Evolutionary conservation across 2,797 vertebrate species (phyloP).

Genomic region (Luscinia luscinia): DNA sequence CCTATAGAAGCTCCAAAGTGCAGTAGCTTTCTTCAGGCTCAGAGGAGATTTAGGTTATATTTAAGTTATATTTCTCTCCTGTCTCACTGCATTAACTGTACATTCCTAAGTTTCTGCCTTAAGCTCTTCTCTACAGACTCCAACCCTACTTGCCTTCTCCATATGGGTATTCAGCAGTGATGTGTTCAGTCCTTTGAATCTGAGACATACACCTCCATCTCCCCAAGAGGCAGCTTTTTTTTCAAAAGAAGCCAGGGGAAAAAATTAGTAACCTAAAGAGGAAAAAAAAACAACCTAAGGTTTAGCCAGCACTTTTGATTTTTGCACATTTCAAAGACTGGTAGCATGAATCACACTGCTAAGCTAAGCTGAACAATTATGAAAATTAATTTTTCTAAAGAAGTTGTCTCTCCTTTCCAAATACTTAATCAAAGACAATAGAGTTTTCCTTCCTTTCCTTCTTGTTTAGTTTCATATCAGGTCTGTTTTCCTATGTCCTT

Average conservation of each 20-base stretch:
- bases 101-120: neutral
- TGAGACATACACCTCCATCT: neutral
- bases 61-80: neutral
- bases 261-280: neutral
- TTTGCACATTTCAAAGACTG: neutral
- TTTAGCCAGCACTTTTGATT: neutral
- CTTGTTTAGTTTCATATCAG: neutral
- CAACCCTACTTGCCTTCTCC: neutral
- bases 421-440: neutral
- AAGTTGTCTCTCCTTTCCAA: neutral
- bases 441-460: neutral
- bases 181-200: neutral
- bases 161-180: neutral
- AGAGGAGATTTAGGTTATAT: neutral
- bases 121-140: neutral
- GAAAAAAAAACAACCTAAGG: neutral
- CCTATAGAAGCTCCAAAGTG: neutral
- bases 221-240: neutral
- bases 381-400: neutral
- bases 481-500: neutral
- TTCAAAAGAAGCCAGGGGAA: neutral
- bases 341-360: neutral
- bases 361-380: neutral
- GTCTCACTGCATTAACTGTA: neutral
- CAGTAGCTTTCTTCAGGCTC: neutral